Base-by-base conservation (phyloP, 1,140 invertebrate species). In the Bicyclus anynana region DNA sequence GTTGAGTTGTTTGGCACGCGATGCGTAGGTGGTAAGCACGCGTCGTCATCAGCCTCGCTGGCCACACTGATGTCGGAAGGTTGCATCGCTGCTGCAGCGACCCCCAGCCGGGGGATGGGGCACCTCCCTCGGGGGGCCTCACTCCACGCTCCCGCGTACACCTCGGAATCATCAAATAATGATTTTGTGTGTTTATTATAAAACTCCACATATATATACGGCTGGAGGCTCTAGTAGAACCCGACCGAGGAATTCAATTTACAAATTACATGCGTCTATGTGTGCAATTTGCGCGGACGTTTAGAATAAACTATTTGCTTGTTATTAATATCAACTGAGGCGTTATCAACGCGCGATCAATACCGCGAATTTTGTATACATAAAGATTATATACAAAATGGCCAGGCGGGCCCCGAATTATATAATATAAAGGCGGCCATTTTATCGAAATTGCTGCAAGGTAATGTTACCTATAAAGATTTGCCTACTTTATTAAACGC, bases 91-190 rank as follows among this genome's bases (percentile, higher is more conserved):
- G 75, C 82, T 80, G 84, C 81, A 82, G 58, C 65, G 77, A 69
- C 69, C 62, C 68, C 65, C 55, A 7, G 42, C 52, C 53, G 65
- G 69, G 80, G 84, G 67, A 70, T 84, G 80, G 71, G 84, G 29
- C 62, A 60, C 71, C 60, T 48, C 51, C 62, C 63, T 57, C 68
- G 26, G 59, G 58, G 65, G 46, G 14, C 52, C 80, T 69, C 77
- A 80, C 72, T 68, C 83, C 80, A 72, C 79, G 77, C 72, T 75
- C 68, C 72, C 83, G 75, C 79, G 71, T 72, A 65, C 73, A 72
- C 82, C 77, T 74, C 74, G 73, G 72, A 86, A 87, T 87, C 83
- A 86, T 87, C 84, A 86, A 86, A 84, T 86, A 87, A 87, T 87
- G 84, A 86, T 87, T 86, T 84, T 79, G 74, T 74, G 73, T 84